These are phyloP conservation scores for Strix occidentalis DNA, from an alignment of 2,797 vertebrate species.

Conservation along the genomic window DNA sequence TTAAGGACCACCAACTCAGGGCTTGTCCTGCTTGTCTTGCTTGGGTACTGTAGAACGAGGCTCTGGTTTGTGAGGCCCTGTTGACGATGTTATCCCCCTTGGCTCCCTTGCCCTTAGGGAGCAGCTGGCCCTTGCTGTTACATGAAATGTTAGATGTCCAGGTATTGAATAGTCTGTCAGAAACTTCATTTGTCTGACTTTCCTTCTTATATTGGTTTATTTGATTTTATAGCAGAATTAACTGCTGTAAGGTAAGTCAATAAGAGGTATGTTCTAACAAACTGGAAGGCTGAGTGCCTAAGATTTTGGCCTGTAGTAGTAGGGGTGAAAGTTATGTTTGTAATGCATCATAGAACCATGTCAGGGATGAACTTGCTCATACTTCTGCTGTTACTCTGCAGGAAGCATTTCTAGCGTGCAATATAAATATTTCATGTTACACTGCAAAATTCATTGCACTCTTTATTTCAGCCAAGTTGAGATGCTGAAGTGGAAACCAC, in stretches of 20 bases:
- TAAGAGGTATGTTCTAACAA: background rate
- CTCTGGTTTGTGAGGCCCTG: background rate
- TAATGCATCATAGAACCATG: background rate
- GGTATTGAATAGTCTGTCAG: background rate
- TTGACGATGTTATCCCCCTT: accelerated
- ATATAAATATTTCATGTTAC: background rate
- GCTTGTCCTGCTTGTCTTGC: background rate
- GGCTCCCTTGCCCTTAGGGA: background rate
- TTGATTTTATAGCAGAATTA: background rate
- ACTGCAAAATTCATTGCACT: background rate
- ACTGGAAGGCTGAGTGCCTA: background rate
- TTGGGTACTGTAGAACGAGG: background rate
- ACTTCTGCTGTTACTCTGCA: background rate
- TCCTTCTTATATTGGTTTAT: background rate
- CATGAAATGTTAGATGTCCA: background rate
- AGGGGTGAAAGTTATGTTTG: background rate
- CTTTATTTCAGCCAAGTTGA: background rate
- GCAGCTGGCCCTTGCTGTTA: background rate
- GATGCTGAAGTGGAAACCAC: background rate
- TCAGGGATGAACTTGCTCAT: background rate
- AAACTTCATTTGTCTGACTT: background rate
- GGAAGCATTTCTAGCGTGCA: background rate
- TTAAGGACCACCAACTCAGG: too few species aligned
- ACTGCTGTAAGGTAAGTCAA: background rate
- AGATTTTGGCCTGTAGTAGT: background rate